Base-by-base conservation (phyloP, 2,888 invertebrate genomes). In the Nasonia oneida region DNA sequence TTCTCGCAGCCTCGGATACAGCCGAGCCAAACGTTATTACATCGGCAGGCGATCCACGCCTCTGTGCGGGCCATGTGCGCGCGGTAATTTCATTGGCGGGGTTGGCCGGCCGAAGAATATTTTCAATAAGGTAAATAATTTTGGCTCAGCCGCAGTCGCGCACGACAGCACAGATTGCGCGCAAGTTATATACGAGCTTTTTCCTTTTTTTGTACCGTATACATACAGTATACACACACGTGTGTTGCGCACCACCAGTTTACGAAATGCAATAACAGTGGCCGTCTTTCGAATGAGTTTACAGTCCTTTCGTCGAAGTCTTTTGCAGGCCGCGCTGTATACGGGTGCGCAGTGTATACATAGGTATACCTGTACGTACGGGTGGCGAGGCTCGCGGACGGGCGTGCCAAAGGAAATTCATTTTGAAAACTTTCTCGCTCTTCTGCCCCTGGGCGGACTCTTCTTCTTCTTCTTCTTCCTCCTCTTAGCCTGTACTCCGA, bases 251-350 rank as follows among this genome's bases (percentile, higher is more conserved):
- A 39, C 80, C 42, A n/a, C 42, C 39, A n/a, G 73, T 82, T 85
- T 85, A 39, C 73, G 75, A 86, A 87, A 89, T 87, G 86, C 87
- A 87, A 88, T 88, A 89, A 88, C 85, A 71, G 78, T 64, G 83
- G 67, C 39, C 81, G 39, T n/a, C 73, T n/a, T 42, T 12, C 8
- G 33, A 82, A 71, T 83, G 82, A 84, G 73, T 86, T 88, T 86
- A 74, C 71, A 83, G 81, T 83, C 82, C 70, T 78, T 79, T 81
- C 83, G 76, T 78, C 57, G 83, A 86, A 74, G 61, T 78, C 71
- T 23, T n/a, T 42, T 12, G 73, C 73, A 4, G 70, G n/a, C 42
- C 42, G 73, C 42, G 42, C 42, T n/a, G 42, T 39, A n/a, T 67
- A 33, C 33, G 10, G 3, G 3, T 4, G 37, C 29, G 29, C 29